Evolutionary conservation across 2,113 vertebrate species (phyloP), one percentile per base, ranked within the genome.

Genomic region (Sapayoa aenigma): DNA sequence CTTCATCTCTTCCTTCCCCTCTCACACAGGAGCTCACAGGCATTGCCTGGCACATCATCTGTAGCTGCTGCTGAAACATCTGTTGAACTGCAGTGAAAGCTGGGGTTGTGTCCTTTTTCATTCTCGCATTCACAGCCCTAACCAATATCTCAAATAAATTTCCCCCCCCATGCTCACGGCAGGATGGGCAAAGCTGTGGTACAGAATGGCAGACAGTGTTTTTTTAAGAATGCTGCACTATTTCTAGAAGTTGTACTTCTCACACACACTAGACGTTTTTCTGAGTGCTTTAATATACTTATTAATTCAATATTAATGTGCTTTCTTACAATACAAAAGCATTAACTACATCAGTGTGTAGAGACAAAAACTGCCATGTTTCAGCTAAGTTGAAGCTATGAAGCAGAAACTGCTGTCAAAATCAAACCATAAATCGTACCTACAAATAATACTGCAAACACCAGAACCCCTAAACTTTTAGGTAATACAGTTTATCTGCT

Each of bases 151-250:
- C 66, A 60, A 59, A 53, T 21, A 58, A 33, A 49, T 53, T 44
- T 78, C 13, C 10, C 11, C 14, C 12, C 6, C 14, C 1, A 0
- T 20, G 17, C 11, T 31, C 14, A 33, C 3, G 13, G 28, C 39
- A 55, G 3, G 6, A 56, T 2, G 10, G 27, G n/a, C 37, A 83
- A 80, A 76, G 30, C 20, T 87, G 33, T 14, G 73, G 11, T 33
- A 60, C 1, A 28, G 20, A 67, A 79, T n/a, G 49, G 35, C 11
- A 69, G 1, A 8, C 3, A 41, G 19, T 17, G 49, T 28, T 59
- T n/a, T n/a, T 41, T 78, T 84, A 18, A 19, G 66, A 72, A 58
- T 27, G 9, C 13, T 22, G 22, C 17, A 28, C 24, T 71, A 9
- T 44, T 77, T 71, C 14, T 83, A 37, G 37, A 35, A 17, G 23